Percentiles rank a stretch among this genome's conserved stretches.
phyloP scores from a whole-genome alignment of 2,888 invertebrate genomes.

The Chaetogeoica ovagalla region DNA sequence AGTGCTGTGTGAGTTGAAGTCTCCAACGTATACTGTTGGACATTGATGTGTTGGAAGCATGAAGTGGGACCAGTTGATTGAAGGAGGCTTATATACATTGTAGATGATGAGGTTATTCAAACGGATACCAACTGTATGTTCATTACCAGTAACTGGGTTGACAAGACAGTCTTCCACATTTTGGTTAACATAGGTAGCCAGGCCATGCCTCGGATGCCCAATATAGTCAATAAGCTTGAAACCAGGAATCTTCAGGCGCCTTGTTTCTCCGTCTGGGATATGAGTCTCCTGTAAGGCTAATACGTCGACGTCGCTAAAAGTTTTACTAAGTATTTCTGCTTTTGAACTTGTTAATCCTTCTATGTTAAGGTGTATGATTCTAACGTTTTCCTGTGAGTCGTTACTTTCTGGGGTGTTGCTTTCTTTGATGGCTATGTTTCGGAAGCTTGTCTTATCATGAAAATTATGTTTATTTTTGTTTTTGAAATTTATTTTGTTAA shows the following conservation, averaged over 20 bases:
- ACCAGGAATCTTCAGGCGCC: background rate
- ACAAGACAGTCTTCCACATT: constrained; percentile 9
- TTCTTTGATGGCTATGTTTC: no score
- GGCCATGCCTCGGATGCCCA: constrained; percentile 3
- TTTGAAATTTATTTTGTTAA: background rate
- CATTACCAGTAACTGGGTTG: constrained; percentile 23
- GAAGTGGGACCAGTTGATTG: constrained; percentile 11
- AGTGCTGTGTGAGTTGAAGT: no score
- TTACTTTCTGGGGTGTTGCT: background rate
- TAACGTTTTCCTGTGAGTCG: background rate
- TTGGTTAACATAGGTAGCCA: constrained; percentile 14
- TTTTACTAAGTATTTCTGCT: constrained; percentile 1
- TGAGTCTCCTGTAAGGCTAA: background rate
- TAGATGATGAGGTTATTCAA: constrained; percentile 17
- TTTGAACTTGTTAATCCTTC: constrained; percentile 5
- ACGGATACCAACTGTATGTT: constrained; percentile 23
- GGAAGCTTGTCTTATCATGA: background rate
- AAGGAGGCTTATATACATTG: constrained; percentile 8
- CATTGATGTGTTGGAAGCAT: constrained; percentile 6
- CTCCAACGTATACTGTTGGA: constrained; percentile 1
- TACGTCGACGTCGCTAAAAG: background rate
- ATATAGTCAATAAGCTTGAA: constrained; percentile 31
- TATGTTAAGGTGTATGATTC: background rate
- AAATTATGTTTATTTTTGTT: background rate
- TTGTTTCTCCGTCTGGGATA: background rate